Base-by-base conservation (phyloP, 2,113 vertebrate species). In the Ranitomeya variabilis region DNA sequence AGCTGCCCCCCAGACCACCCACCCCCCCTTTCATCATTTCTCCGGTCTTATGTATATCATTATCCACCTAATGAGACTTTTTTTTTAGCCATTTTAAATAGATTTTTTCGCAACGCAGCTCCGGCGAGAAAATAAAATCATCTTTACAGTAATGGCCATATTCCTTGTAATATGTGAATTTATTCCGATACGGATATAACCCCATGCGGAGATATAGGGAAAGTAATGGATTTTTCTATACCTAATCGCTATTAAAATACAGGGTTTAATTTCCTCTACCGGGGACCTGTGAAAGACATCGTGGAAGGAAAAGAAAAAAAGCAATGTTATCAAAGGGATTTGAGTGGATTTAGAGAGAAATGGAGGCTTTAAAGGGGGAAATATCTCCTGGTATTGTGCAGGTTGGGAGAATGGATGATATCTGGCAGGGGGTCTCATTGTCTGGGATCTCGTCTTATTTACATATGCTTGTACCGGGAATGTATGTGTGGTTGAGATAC, bases 101-200 rank as follows among this genome's bases (percentile, higher is more conserved):
- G 87, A 85, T 84, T 69, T 83, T 18, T 26, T 55, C 2, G 4
- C 62, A 62, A 45, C 37, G 37, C 37, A 62, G 14, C 85, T 26
- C 9, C 15, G 14, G 23, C 10, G 77, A 80, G n/a, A 79, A 94
- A 95, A 96, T 93, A 95, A 94, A 96, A 80, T 93, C 90, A 92
- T 91, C 95, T 93, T 92, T 92, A 91, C 91, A 95, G 95, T 95
- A 95, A 95, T 95, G 94, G 94, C 94, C 95, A 95, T 92, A 95
- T 96, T 95, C 94, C 91, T 93, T 95, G 95, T 95, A 95, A 96
- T 95, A 96, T 95, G 93, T 94, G 95, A 96, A 96, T 94, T 96
- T 96, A 96, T 96, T 96, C 96, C 95, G 95, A 95, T 95, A 95
- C 95, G 93, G 95, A 94, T 95, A 93, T 93, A 94, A 92, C 93